Evolutionary conservation across 2,797 vertebrate genomes (phyloP), one percentile per base, ranked within the genome.

Genomic region (Heterohyrax brucei): DNA sequence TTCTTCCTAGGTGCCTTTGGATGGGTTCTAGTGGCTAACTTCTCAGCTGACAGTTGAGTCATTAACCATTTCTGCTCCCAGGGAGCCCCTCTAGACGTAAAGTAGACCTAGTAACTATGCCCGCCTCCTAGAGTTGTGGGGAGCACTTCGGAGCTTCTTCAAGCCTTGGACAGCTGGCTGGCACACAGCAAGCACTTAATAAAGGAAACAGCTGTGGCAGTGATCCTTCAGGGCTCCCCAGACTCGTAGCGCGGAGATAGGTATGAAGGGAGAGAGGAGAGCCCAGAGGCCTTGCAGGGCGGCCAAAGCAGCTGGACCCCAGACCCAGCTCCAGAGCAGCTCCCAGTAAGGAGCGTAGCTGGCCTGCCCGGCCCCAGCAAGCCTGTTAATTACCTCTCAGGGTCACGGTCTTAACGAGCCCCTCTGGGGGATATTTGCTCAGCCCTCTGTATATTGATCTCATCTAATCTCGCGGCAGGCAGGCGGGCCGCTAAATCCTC

Each of bases 401-500:
- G 94, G 93, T 92, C 94, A 6, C 0, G n/a, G 91, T 61, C 72
- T 93, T 92, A 68, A 56, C 28, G 39, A 75, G 72, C 46, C 95
- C 88, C 82, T 89, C 64, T 0, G 33, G 82, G 75, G 87, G 64
- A 80, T 95, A 92, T 59, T 33, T 4, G 62, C 76, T 48, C 30
- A 53, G 33, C 94, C 62, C 66, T 83, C 46, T 5, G 39, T 53
- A 59, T 79, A 91, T 95, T 72, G 88, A 93, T 95, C 93, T 56
- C 84, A 39, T 33, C 96, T 96, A 91, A 95, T 96, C 95, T 81
- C 93, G 93, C 93, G 14, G 91, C 96, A 93, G 95, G 89, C 66
- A 53, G 96, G 91, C 24, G 79, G 94, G 87, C 19, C 77, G 95
- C 94, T 90, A 96, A 96, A 97, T 97, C 96, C 94, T 94, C 81